Evolutionary conservation across 2,113 vertebrate species (phyloP).

Genomic region (Crocuta crocuta): DNA sequence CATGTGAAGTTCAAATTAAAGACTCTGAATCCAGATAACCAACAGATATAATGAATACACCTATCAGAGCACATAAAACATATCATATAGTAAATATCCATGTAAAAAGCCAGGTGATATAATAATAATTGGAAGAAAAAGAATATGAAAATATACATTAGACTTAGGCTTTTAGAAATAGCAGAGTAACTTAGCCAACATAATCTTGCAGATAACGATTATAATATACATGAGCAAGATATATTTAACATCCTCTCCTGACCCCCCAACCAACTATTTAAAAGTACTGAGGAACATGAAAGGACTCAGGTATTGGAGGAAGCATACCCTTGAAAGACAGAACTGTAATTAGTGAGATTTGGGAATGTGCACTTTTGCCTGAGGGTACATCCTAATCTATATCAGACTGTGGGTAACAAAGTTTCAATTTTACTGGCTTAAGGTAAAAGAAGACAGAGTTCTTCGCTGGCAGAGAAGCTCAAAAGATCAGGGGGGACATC

Average conservation of each 20-base stretch:
- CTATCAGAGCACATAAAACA: background rate
- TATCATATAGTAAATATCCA: background rate
- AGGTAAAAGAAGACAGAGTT: background rate
- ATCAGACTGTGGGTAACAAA: background rate
- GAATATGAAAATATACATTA: background rate
- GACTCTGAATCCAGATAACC: background rate
- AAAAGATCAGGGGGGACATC: background rate
- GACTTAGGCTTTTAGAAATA: conserved; percentile 1
- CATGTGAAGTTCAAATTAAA: background rate
- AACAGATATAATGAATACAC: background rate
- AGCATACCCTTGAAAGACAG: background rate
- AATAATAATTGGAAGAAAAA: background rate
- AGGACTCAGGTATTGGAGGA: background rate
- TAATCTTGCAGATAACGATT: background rate
- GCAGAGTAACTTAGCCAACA: background rate
- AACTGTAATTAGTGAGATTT: background rate
- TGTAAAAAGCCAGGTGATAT: background rate
- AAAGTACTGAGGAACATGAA: background rate
- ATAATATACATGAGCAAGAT: background rate
- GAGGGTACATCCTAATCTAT: background rate
- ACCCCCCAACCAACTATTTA: background rate
- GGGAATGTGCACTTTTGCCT: background rate
- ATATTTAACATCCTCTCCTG: background rate
- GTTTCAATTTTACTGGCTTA: background rate
- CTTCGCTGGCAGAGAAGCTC: background rate